Conservation (phyloP, 37 sponge, comb jelly and placozoan genomes). For the Mnemiopsis leidyi region DNA sequence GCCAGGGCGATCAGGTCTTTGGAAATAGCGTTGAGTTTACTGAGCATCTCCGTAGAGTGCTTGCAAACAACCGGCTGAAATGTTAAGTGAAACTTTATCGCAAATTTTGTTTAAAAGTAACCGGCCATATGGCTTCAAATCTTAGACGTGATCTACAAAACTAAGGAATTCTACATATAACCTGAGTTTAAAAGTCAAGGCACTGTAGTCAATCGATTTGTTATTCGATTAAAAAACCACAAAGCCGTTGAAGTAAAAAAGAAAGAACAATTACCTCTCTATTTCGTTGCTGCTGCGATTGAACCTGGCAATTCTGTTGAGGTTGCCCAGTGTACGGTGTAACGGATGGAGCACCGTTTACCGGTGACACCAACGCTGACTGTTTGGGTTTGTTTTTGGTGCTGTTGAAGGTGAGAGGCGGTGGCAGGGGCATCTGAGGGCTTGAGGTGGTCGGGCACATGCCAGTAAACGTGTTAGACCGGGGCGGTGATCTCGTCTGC, state of each 20-base stretch:
- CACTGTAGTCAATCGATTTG: neutral
- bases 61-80: slow-evolving; percentile 24
- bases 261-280: neutral
- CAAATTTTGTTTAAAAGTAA: neutral
- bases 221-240: neutral
- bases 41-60: slow-evolving; percentile 44
- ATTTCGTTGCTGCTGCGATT: slow-evolving; percentile 18
- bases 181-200: neutral
- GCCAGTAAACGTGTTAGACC: neutral
- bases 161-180: neutral
- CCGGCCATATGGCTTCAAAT: neutral
- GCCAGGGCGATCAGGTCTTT: slow-evolving; percentile 46
- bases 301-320: slow-evolving; percentile 1
- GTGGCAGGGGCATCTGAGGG: neutral
- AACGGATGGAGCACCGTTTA: slow-evolving; percentile 5
- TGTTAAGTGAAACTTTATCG: neutral
- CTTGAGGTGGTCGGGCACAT: slow-evolving; percentile 33
- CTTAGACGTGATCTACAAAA: neutral
- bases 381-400: slow-evolving; percentile 19
- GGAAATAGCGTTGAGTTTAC: slow-evolving; percentile 27
- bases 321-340: slow-evolving; percentile 8
- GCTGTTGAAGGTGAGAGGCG: slow-evolving; percentile 59
- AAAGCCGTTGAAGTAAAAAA: no score
- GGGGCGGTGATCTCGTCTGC: neutral
- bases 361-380: neutral